Evolutionary conservation across 2,797 vertebrate genomes (phyloP).

Genomic region (Kryptolebias ocellatus): DNA sequence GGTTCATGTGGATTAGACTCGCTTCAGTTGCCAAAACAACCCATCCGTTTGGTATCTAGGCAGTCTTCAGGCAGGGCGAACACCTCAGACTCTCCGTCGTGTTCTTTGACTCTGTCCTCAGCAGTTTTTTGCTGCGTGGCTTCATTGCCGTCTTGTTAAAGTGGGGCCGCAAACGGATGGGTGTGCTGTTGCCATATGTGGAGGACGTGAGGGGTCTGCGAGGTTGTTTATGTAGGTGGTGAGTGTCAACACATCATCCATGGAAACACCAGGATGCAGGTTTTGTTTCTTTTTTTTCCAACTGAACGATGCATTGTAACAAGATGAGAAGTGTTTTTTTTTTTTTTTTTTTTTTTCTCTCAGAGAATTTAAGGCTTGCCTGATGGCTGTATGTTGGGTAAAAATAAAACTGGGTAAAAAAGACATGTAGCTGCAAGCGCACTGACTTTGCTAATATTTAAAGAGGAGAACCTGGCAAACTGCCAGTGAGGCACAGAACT

Average conservation of each 20-base stretch:
- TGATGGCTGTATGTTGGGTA: neutral
- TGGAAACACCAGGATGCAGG: neutral
- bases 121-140: neutral
- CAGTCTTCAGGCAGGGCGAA: neutral
- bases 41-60: neutral
- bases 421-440: too few relatives aligned
- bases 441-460: neutral
- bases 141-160: neutral
- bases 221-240: neutral
- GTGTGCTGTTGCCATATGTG: neutral
- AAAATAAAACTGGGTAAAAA: too few relatives aligned
- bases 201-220: neutral
- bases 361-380: neutral
- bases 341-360: neutral
- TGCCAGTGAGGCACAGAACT: conserved; percentile 12
- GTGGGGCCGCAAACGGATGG: too few relatives aligned
- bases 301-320: neutral
- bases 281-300: too few relatives aligned
- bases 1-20: too few relatives aligned
- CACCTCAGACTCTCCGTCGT: neutral
- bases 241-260: neutral
- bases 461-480: conserved; percentile 1
- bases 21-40: neutral
- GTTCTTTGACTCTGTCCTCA: neutral
- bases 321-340: neutral